Conservation (phyloP, 1,140 invertebrate genomes). For the Ooceraea biroi region DNA sequence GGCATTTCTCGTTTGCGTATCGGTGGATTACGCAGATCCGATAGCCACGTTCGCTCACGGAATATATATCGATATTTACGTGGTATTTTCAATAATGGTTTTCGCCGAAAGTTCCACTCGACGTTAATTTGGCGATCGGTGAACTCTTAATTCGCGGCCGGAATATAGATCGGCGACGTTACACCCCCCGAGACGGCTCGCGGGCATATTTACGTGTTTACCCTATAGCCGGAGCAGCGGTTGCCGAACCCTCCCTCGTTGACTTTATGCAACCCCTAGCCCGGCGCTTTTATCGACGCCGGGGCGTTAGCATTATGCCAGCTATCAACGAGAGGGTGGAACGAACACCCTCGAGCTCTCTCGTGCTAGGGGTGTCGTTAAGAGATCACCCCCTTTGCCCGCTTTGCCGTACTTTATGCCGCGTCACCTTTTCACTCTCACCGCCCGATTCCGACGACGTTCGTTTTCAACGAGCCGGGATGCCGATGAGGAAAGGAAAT, state of each 20-base stretch:
- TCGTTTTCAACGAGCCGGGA: background rate
- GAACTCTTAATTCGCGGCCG: conserved; percentile 37
- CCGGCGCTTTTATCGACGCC: conserved; percentile 78
- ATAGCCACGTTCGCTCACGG: background rate
- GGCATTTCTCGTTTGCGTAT: conserved; percentile 1
- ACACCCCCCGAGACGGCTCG: conserved; percentile 45
- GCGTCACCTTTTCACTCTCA: background rate
- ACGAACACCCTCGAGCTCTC: conserved; percentile 59
- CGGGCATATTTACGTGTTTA: conserved; percentile 65
- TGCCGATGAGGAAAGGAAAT: conserved; percentile 23
- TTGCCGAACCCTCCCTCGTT: conserved; percentile 27
- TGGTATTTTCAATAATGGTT: too few relatives aligned
- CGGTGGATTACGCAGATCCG: background rate
- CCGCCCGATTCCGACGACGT: background rate
- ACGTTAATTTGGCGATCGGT: background rate
- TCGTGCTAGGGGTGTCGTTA: conserved; percentile 74
- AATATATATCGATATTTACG: too few relatives aligned
- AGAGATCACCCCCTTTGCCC: conserved; percentile 68
- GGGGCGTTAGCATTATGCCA: conserved; percentile 77
- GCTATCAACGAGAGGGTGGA: conserved; percentile 76
- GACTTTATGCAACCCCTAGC: conserved; percentile 70
- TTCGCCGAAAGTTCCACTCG: too few relatives aligned
- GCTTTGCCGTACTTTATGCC: conserved; percentile 16
- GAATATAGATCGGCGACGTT: conserved; percentile 26
- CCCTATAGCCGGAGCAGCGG: conserved; percentile 8